A percentile compares a stretch with the other conserved stretches of the same genome.
phyloP scores from a whole-genome alignment of 2,113 vertebrate species.

The Felis chaus region DNA sequence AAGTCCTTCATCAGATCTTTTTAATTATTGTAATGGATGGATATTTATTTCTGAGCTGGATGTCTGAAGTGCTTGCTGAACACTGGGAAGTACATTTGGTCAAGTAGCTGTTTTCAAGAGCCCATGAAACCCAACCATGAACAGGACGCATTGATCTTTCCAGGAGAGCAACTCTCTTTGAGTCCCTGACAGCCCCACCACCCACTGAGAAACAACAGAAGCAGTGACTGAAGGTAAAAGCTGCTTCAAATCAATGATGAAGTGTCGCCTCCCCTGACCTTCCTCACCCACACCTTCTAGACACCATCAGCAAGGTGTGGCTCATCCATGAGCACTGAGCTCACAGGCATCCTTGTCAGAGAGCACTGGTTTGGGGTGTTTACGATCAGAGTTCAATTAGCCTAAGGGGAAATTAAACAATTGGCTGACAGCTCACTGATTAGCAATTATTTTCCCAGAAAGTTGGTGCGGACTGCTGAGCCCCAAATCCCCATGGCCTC shows the following conservation, averaged over 20 bases:
- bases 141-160: background rate
- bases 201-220: background rate
- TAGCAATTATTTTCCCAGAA: conserved; percentile 72
- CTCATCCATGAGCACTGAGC: background rate
- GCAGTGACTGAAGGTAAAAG: background rate
- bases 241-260: background rate
- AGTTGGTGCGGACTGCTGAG: conserved; percentile 56
- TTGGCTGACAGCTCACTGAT: conserved; percentile 63
- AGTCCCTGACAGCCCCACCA: background rate
- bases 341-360: conserved; percentile 31
- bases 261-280: background rate
- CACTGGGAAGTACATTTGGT: background rate
- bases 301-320: background rate
- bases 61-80: background rate
- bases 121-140: background rate
- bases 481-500: conserved; percentile 59
- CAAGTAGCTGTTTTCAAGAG: conserved; percentile 17
- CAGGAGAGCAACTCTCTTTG: background rate
- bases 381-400: conserved; percentile 64
- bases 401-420: conserved; percentile 75
- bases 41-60: background rate
- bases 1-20: background rate
- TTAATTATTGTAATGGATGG: background rate
- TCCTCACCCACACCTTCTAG: background rate
- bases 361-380: conserved; percentile 56